Conservation (phyloP, 2,113 vertebrate genomes). For the Oryzias woworae region DNA sequence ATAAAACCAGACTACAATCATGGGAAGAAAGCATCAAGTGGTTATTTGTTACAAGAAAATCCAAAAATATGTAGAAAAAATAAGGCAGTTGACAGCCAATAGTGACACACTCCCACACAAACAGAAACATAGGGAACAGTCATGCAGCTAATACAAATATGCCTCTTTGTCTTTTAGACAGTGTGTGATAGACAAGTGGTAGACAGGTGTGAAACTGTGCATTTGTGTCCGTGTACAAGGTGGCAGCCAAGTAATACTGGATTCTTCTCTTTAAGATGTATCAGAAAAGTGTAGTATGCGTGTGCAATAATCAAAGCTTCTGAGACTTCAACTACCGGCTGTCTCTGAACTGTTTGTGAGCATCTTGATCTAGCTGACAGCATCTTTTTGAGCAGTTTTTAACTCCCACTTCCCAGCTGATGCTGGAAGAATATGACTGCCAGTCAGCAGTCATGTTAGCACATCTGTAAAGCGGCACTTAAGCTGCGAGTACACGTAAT, state of each 20-base stretch:
- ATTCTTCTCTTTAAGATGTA: background rate
- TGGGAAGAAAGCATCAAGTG: slow-evolving; percentile 21
- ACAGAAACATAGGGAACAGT: slow-evolving; percentile 61
- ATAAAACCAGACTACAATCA: slow-evolving; percentile 40
- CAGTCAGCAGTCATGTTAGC: background rate
- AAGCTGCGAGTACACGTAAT: background rate
- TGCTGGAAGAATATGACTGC: slow-evolving; percentile 5
- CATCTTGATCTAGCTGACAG: background rate
- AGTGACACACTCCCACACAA: slow-evolving; percentile 64
- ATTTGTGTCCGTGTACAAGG: background rate
- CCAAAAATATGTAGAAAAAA: slow-evolving; percentile 52
- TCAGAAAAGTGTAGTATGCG: background rate
- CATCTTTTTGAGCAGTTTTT: slow-evolving; percentile 3
- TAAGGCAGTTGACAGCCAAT: slow-evolving; percentile 48
- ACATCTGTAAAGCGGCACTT: slow-evolving; percentile 4
- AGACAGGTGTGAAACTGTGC: slow-evolving; percentile 4
- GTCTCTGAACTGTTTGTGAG: background rate
- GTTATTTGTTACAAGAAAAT: slow-evolving; percentile 43
- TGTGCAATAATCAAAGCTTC: background rate
- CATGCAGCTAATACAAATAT: slow-evolving; percentile 65
- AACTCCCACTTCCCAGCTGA: slow-evolving; percentile 3
- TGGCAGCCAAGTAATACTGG: background rate
- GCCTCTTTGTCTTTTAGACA: slow-evolving; percentile 2
- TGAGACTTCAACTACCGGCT: slow-evolving; percentile 1
- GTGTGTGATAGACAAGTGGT: slow-evolving; percentile 7